These are phyloP conservation scores for Ibidorhyncha struthersii DNA, from an alignment of 2,113 vertebrate species.

Conservation along the genomic window DNA sequence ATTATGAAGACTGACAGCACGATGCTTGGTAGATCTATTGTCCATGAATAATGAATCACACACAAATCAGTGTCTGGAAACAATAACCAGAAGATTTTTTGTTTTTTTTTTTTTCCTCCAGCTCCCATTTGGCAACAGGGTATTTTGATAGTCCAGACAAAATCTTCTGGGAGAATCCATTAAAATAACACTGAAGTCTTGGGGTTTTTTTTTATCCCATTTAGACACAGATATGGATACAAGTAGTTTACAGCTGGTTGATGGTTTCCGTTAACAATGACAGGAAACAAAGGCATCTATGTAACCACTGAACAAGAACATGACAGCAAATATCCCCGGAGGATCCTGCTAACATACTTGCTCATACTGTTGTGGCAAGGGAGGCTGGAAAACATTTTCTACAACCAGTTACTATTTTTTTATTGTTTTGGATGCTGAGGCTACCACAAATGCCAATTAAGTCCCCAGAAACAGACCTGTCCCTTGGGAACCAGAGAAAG, in stretches of 20 bases:
- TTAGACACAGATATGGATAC: not conserved
- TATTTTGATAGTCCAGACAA: not conserved
- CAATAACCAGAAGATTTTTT: not conserved
- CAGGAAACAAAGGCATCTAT: constrained; percentile 4
- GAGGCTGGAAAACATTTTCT: constrained; percentile 8
- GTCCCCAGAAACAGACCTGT: not conserved
- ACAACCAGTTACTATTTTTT: not conserved
- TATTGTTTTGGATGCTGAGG: not conserved
- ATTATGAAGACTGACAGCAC: not conserved
- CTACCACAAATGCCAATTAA: constrained; percentile 32
- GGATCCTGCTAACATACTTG: constrained; percentile 18
- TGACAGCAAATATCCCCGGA: constrained; percentile 21
- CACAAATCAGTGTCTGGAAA: not conserved
- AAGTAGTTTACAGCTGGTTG: not conserved
- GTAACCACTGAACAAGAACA: constrained; percentile 28
- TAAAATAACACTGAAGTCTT: constrained; percentile 20
- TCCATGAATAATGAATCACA: not conserved
- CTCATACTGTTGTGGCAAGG: not conserved
- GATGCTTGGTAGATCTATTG: not conserved
- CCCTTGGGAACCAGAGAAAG: constrained; percentile 4
- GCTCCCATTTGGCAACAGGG: not conserved
- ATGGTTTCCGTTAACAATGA: not conserved
- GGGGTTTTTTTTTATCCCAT: constrained; percentile 20
- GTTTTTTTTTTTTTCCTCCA: not conserved
- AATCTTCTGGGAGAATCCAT: constrained; percentile 3